A percentile compares a stretch with the other conserved stretches of the same genome.
These are phyloP conservation scores for Leptodactylus fuscus DNA, from an alignment of 2,113 vertebrate genomes.

Conservation along the genomic window DNA sequence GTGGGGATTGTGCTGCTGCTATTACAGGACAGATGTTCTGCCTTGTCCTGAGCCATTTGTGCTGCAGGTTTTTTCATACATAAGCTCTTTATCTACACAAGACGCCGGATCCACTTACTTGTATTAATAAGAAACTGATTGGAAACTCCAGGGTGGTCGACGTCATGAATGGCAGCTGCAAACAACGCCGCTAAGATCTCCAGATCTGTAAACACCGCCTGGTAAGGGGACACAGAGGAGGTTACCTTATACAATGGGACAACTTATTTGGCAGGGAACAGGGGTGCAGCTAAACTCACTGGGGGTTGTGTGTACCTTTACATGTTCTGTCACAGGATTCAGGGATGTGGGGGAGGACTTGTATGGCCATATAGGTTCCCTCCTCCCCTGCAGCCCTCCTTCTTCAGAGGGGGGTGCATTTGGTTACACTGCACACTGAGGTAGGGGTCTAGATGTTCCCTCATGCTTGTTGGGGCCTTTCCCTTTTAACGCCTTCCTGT, in stretches of 20 bases:
- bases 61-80: background rate
- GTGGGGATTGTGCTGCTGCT: background rate
- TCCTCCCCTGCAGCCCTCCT: too few species aligned
- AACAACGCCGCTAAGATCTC: constrained; percentile 92
- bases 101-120: constrained; percentile 76
- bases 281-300: too few species aligned
- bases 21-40: constrained; percentile 29
- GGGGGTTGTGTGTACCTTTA: too few species aligned
- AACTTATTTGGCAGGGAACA: background rate
- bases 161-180: constrained; percentile 91
- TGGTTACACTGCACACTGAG: too few species aligned
- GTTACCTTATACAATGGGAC: background rate
- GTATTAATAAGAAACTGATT: constrained; percentile 97
- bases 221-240: constrained; percentile 16
- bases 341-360: too few species aligned
- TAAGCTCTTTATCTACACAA: background rate
- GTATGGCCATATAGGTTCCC: too few species aligned
- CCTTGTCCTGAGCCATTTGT: background rate
- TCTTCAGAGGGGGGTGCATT: too few species aligned
- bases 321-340: too few species aligned
- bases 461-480: too few species aligned
- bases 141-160: constrained; percentile 95
- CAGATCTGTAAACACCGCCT: constrained; percentile 94
- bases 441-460: too few species aligned
- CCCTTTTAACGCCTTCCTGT: too few species aligned